Evolutionary conservation across 2,888 invertebrate species (phyloP).

Genomic region (Aquatica leii): DNA sequence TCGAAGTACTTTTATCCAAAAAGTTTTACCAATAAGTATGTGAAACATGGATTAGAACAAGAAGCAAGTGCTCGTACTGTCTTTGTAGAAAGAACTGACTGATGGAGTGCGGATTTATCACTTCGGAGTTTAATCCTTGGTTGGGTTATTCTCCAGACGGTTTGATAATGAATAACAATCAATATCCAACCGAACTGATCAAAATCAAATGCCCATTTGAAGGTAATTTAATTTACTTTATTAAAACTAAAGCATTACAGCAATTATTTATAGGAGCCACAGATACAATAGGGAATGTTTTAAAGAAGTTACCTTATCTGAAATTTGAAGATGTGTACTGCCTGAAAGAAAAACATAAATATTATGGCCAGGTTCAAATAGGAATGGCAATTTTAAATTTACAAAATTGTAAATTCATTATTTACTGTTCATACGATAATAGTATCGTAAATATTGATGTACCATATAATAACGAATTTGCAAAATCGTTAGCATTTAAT

Average conservation of each 20-base stretch:
- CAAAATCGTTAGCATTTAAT: background rate
- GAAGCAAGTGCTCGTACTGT: background rate
- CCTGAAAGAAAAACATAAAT: too few species aligned
- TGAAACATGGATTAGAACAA: background rate
- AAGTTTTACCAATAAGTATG: background rate
- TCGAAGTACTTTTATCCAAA: background rate
- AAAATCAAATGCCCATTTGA: background rate
- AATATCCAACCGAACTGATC: background rate
- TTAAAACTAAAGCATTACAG: background rate
- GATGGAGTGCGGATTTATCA: background rate
- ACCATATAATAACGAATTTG: background rate
- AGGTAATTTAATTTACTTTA: background rate
- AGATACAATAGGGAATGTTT: too few species aligned
- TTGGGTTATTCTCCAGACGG: background rate
- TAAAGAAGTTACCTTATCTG: too few species aligned
- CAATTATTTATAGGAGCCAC: background rate
- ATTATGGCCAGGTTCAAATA: too few species aligned
- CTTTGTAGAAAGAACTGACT: background rate
- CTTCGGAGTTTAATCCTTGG: background rate
- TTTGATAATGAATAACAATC: background rate
- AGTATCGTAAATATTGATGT: background rate
- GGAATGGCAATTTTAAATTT: conserved; percentile 2
- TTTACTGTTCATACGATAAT: background rate
- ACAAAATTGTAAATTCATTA: background rate
- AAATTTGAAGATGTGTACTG: too few species aligned